Evolutionary conservation across 2,113 vertebrate species (phyloP), one percentile per base, ranked within the genome.

Genomic region (Triplophysa rosa): DNA sequence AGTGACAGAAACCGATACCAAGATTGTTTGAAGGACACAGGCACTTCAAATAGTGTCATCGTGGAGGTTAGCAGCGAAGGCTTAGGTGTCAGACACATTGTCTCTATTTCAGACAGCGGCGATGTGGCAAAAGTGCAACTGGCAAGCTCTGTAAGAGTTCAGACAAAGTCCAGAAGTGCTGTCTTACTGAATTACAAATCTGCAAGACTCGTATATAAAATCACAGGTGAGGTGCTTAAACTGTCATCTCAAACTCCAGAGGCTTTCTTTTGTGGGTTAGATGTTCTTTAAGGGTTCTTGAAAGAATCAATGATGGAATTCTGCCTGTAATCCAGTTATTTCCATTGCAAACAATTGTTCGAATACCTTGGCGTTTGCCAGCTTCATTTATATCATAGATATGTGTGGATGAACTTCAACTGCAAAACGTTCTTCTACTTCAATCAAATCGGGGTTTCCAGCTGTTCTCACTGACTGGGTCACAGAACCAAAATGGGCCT

Each of bases 101-200:
- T 75, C 59, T 49, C 7, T 40, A 13, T 75, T 75, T 74, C 56
- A 75, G 72, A 47, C 37, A 75, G 59, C 59, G 0, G 59, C 14
- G 17, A 63, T 63, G 24, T 63, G 72, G 58, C 72, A 75, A 45
- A 14, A 17, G 71, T 61, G 11, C 58, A 74, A 49, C 59, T 75
- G 72, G 59, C 59, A 63, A 75, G 24, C 16, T 40, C 4, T 21
- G 2, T n/a, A 21, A 58, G 54, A 58, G 54, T 63, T 63, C 72
- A 75, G 72, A 75, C 40, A 77, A 19, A 77, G 74, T 77, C 62
- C 74, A 77, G 12, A 54, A 77, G 74, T 65, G 49, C 62, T 65
- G 42, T 63, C 72, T 63, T 75, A 75, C 58, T 4, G 17, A 75
- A 75, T 75, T 77, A 65, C 62, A 65, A 65, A 77, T 77, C 74